A percentile compares a stretch with the other conserved stretches of the same genome.
Evolutionary conservation across 64 coral and sea anemone genomes (phyloP).

Genomic region (Pachyseris speciosa): DNA sequence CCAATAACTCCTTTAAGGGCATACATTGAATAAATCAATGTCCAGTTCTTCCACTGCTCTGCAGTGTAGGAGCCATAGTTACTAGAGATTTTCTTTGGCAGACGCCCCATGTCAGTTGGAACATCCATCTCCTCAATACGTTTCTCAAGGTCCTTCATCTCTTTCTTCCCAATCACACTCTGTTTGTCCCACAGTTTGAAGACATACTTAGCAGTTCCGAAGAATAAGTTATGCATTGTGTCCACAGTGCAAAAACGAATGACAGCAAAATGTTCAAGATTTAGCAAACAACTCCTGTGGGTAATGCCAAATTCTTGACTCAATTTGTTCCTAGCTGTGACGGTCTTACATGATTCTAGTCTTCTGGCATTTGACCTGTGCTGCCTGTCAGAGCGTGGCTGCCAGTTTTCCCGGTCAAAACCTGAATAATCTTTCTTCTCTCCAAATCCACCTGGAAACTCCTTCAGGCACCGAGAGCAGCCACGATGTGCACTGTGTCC

Average conservation of each 20-base stretch:
- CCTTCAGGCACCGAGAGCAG: neutral
- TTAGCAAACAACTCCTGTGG: constrained; percentile 30
- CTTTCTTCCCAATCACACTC: neutral
- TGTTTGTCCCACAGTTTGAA: constrained; percentile 26
- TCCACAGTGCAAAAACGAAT: constrained; percentile 52
- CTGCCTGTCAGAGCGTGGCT: neutral
- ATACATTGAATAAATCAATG: neutral
- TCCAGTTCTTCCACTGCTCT: neutral
- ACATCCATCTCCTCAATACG: constrained; percentile 8
- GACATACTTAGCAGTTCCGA: constrained; percentile 27
- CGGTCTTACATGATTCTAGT: neutral
- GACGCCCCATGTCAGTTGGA: constrained; percentile 11
- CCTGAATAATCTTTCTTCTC: constrained; percentile 43
- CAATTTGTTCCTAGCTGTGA: neutral
- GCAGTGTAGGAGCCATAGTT: neutral
- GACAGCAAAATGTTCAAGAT: constrained; percentile 59
- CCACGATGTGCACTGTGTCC: constrained; percentile 1
- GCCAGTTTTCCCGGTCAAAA: constrained; percentile 17
- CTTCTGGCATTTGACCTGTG: constrained; percentile 23
- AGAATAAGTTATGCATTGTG: constrained; percentile 70
- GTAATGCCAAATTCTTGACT: neutral
- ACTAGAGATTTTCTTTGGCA: neutral
- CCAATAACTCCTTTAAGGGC: neutral
- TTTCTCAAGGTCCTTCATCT: neutral
- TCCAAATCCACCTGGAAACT: constrained; percentile 60